Evolutionary conservation across 1,140 invertebrate genomes (phyloP).

Genomic region (Drosophila rufa): DNA sequence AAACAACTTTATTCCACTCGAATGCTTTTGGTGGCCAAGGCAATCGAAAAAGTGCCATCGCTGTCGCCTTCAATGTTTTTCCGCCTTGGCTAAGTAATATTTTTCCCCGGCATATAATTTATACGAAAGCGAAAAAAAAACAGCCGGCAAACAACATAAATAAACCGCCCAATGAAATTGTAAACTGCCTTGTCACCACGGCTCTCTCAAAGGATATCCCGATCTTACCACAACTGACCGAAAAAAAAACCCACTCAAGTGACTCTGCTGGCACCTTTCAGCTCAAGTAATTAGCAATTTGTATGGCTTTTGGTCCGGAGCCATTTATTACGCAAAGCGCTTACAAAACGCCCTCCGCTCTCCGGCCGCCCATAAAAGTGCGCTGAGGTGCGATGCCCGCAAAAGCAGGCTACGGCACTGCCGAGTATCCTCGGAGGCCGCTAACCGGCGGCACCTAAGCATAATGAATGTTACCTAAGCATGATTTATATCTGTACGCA

Average conservation of each 20-base stretch:
- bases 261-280: conserved; percentile 43
- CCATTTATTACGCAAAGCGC: conserved; percentile 64
- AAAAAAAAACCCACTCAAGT: conserved; percentile 23
- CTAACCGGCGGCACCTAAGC: conserved; percentile 48
- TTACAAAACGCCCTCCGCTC: conserved; percentile 39
- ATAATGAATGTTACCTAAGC: conserved; percentile 79
- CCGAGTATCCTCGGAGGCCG: conserved; percentile 27
- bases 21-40: conserved; percentile 43
- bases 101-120: conserved; percentile 20
- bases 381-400: background rate
- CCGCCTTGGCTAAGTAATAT: conserved; percentile 29
- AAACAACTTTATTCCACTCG: conserved; percentile 44
- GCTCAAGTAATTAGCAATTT: conserved; percentile 78
- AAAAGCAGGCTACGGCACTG: conserved; percentile 39
- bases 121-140: conserved; percentile 10
- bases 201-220: conserved; percentile 9
- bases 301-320: conserved; percentile 50
- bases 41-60: conserved; percentile 22
- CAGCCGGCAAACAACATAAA: conserved; percentile 44
- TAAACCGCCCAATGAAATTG: conserved; percentile 56
- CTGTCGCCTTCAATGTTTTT: conserved; percentile 7
- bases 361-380: conserved; percentile 48
- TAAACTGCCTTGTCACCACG: conserved; percentile 63
- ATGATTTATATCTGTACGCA: conserved; percentile 69
- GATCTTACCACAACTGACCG: conserved; percentile 7